These are phyloP conservation scores for Porites rus DNA, from an alignment of 92 coral and sea anemone species.

Conservation along the genomic window DNA sequence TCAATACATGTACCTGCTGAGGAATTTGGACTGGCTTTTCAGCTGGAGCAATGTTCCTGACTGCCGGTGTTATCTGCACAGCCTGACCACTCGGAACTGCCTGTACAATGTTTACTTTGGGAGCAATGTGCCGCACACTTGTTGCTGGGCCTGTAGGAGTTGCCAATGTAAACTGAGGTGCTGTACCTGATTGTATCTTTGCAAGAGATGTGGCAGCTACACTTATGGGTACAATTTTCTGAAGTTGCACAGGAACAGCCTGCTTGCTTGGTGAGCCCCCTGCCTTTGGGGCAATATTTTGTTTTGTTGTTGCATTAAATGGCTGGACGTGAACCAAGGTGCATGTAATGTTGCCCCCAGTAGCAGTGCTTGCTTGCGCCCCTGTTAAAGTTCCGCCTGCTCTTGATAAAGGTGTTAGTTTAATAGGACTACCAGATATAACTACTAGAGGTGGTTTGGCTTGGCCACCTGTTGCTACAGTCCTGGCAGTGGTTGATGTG, in stretches of 20 bases:
- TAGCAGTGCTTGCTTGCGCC: constrained; percentile 23
- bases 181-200: constrained; percentile 46
- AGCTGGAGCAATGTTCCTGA: constrained; percentile 44
- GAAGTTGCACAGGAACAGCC: constrained; percentile 65
- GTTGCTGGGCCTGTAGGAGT: constrained; percentile 52
- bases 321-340: constrained; percentile 88
- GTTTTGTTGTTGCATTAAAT: constrained; percentile 73
- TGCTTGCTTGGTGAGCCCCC: constrained; percentile 81
- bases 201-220: constrained; percentile 63
- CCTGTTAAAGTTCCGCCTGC: constrained; percentile 22
- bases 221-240: constrained; percentile 80
- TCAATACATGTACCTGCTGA: constrained; percentile 29
- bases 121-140: constrained; percentile 81
- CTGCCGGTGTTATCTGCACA: constrained; percentile 44
- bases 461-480: constrained; percentile 57
- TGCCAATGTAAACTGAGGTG: constrained; percentile 67
- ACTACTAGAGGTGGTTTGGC: constrained; percentile 73
- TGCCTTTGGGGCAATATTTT: constrained; percentile 66
- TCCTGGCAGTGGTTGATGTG: constrained; percentile 49
- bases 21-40: constrained; percentile 50
- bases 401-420: constrained; percentile 70
- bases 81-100: constrained; percentile 73
- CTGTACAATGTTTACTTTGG: constrained; percentile 82
- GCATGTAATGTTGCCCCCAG: constrained; percentile 29
- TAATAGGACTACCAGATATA: constrained; percentile 88